These are phyloP conservation scores for Galagoides demidoff DNA, from an alignment of 2,797 vertebrate genomes.

Conservation along the genomic window DNA sequence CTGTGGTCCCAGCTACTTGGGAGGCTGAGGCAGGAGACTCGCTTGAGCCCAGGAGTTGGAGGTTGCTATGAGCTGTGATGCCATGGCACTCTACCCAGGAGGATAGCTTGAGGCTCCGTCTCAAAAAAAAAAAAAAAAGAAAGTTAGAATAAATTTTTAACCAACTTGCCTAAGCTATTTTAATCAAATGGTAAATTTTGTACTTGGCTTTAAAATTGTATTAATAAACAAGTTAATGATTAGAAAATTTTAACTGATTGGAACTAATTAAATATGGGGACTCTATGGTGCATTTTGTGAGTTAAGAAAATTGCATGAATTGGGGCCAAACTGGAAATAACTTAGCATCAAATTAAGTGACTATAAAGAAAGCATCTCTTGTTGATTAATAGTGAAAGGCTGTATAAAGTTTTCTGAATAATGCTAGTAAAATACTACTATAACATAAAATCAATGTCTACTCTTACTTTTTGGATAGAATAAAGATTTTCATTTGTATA, in stretches of 20 bases:
- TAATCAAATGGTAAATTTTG: background rate
- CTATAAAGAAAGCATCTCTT: background rate
- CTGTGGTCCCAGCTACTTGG: too few relatives aligned
- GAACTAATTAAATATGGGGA: background rate
- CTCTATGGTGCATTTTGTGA: background rate
- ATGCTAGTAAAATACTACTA: background rate
- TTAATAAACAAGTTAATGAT: background rate
- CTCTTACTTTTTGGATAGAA: background rate
- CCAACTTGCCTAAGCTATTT: background rate
- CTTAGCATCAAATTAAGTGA: background rate
- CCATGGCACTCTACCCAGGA: too few relatives aligned
- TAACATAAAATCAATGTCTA: background rate
- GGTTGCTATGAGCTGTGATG: too few relatives aligned
- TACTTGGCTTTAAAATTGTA: background rate
- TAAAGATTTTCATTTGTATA: background rate
- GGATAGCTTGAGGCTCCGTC: too few relatives aligned
- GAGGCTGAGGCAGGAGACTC: too few relatives aligned
- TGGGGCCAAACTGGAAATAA: background rate
- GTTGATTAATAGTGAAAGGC: background rate
- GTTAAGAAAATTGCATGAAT: background rate
- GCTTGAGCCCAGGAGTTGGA: too few relatives aligned
- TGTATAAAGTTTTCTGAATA: background rate
- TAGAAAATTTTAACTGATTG: background rate
- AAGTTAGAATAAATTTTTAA: background rate
- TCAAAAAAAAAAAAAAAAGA: too few relatives aligned